Evolutionary conservation across 2,888 invertebrate species (phyloP).

Genomic region (Lepidochitona cinerea): DNA sequence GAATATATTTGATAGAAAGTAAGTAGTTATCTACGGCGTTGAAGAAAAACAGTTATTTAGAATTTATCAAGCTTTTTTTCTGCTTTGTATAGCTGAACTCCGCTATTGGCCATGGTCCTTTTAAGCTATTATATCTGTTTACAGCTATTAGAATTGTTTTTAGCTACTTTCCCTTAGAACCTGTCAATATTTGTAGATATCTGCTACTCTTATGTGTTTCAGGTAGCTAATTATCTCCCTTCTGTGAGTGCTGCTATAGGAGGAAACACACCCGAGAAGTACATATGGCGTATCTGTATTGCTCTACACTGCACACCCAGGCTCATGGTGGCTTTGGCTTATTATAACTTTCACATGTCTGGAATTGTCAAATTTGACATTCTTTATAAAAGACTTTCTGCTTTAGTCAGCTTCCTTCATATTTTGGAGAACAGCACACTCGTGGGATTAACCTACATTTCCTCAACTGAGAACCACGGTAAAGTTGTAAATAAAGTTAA

Average conservation of each 20-base stretch:
- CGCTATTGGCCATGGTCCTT: too few relatives aligned
- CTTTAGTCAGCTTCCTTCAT: constrained; percentile 76
- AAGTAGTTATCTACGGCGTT: too few relatives aligned
- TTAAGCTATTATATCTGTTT: too few relatives aligned
- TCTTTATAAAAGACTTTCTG: constrained; percentile 42
- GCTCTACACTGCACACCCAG: constrained; percentile 89
- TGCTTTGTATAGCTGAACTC: too few relatives aligned
- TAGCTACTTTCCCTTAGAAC: too few relatives aligned
- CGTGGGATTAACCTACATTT: constrained; percentile 91
- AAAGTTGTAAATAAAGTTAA: neutral
- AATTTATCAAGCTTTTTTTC: too few relatives aligned
- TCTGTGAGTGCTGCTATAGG: constrained; percentile 96
- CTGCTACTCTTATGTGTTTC: constrained; percentile 24
- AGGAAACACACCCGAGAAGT: constrained; percentile 87
- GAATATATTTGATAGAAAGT: too few relatives aligned
- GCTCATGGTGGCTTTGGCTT: constrained; percentile 83
- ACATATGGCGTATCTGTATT: constrained; percentile 92
- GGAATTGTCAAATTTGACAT: constrained; percentile 36
- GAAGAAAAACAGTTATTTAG: too few relatives aligned
- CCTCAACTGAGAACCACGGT: constrained; percentile 92
- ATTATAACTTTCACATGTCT: constrained; percentile 75
- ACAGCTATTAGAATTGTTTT: too few relatives aligned
- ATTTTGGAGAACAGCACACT: constrained; percentile 89
- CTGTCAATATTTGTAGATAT: too few relatives aligned
- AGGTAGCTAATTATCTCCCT: constrained; percentile 95